These are phyloP conservation scores for Thalassophryne amazonica DNA, from an alignment of 2,797 vertebrate genomes.

Conservation along the genomic window DNA sequence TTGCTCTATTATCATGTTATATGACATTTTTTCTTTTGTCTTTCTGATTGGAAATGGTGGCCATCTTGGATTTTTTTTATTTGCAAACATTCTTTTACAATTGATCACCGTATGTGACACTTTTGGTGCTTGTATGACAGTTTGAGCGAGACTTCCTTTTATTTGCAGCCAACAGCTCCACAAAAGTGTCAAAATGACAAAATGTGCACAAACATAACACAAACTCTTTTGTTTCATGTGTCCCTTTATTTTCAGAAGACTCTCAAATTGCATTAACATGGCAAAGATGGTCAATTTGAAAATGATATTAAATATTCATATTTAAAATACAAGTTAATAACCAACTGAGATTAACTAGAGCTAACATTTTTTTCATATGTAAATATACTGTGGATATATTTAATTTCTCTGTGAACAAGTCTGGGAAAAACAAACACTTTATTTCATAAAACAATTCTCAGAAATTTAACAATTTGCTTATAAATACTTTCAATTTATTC, in stretches of 20 bases:
- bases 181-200: no score
- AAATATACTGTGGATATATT: slow-evolving; percentile 41
- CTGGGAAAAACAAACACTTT: slow-evolving; percentile 47
- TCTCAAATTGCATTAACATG: slow-evolving; percentile 59
- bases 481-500: slow-evolving; percentile 55
- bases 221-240: slow-evolving; percentile 25
- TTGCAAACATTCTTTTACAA: no score
- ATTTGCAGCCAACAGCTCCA: no score
- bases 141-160: no score
- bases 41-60: no score
- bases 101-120: no score
- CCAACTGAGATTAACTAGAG: slow-evolving; percentile 28
- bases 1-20: no score
- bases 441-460: slow-evolving; percentile 42
- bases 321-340: slow-evolving; percentile 43
- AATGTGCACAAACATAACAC: no score
- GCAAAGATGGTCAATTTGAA: slow-evolving; percentile 61
- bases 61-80: no score
- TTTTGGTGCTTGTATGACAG: no score
- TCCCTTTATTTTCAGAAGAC: slow-evolving; percentile 65
- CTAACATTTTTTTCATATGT: slow-evolving; percentile 24
- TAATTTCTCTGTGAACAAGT: slow-evolving; percentile 22
- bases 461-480: slow-evolving; percentile 55
- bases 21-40: no score
- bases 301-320: slow-evolving; percentile 45